A percentile compares a stretch with the other conserved stretches of the same genome.
Evolutionary conservation across 2,113 vertebrate genomes (phyloP).

Genomic region (Calidris pugnax): DNA sequence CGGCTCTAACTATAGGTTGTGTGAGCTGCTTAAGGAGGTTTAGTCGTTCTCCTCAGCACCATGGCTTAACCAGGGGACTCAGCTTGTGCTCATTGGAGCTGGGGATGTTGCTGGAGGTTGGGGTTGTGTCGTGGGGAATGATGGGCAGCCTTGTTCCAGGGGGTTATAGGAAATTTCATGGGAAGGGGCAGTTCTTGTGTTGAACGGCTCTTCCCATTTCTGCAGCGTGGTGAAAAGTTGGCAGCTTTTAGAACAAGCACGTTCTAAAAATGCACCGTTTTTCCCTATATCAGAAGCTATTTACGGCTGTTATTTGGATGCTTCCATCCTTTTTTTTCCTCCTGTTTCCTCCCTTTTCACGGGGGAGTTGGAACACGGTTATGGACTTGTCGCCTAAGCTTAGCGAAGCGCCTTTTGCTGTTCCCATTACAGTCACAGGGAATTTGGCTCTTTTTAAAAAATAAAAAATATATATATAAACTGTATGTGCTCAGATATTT

Average conservation of each 20-base stretch:
- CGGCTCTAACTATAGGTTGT: neutral
- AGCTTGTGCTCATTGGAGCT: neutral
- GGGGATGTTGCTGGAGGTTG: neutral
- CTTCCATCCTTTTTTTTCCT: neutral
- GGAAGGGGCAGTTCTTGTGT: fast-evolving
- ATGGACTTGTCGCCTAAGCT: neutral
- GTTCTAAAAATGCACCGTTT: neutral
- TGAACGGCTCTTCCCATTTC: neutral
- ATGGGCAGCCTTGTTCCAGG: neutral
- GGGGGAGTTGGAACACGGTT: neutral
- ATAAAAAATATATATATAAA: neutral
- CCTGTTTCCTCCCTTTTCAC: neutral
- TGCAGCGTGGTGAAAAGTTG: neutral
- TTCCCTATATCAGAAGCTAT: neutral
- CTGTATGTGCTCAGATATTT: neutral
- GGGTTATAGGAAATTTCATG: fast-evolving
- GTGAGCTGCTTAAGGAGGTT: neutral
- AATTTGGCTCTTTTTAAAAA: neutral
- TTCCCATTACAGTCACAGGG: neutral
- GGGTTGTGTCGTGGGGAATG: neutral
- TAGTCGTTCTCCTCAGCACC: neutral
- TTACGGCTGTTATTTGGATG: neutral
- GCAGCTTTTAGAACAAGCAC: neutral
- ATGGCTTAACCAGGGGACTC: neutral
- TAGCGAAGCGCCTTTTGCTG: neutral